Percentiles rank a stretch among this genome's conserved stretches.
These are phyloP conservation scores for Terrapene triunguis DNA, from an alignment of 2,113 vertebrate genomes.

Conservation along the genomic window DNA sequence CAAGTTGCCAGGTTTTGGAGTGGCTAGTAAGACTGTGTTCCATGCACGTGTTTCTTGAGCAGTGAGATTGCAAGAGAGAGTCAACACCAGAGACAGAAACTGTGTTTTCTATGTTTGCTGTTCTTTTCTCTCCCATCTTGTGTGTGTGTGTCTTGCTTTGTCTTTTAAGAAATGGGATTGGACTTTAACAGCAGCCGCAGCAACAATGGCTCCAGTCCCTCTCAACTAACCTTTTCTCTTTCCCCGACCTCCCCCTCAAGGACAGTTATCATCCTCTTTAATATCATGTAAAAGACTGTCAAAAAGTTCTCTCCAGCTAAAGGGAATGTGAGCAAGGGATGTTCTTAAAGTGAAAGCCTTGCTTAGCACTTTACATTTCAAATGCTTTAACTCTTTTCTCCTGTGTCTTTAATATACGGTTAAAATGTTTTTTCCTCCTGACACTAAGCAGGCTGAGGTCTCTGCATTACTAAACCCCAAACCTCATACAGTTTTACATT, in stretches of 20 bases:
- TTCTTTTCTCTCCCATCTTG: neutral
- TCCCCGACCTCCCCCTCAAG: too few relatives aligned
- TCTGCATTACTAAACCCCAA: neutral
- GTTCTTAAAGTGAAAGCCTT: neutral
- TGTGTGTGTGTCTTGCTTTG: neutral
- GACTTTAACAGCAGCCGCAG: neutral
- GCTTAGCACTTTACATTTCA: neutral
- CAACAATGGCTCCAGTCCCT: neutral
- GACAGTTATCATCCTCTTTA: neutral
- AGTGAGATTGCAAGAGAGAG: neutral
- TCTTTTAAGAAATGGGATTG: neutral
- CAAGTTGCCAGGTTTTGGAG: neutral
- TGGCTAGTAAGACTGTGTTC: neutral
- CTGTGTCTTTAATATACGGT: neutral
- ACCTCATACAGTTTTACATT: rapidly evolving
- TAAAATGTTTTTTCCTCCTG: neutral
- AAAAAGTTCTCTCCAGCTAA: neutral
- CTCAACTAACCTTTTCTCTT: neutral
- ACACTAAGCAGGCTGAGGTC: neutral
- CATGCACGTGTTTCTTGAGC: neutral
- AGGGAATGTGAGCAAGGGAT: neutral
- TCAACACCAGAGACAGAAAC: neutral
- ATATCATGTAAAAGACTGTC: neutral
- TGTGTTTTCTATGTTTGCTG: neutral
- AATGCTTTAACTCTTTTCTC: neutral